Conservation (phyloP, 2,113 vertebrate genomes). For the Tachysurus fulvidraco region DNA sequence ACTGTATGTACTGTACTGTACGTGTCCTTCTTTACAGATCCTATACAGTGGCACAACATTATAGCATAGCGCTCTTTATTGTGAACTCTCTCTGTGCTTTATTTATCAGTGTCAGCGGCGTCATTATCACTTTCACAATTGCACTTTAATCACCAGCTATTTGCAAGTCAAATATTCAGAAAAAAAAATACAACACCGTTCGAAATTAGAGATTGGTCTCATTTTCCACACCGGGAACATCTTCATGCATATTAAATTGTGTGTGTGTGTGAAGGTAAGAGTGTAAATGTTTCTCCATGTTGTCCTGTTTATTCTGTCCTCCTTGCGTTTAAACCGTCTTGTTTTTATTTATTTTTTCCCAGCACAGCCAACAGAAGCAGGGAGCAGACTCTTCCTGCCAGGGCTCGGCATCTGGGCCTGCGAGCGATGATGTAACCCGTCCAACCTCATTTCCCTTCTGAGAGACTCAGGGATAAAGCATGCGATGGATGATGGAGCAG, state of each 20-base stretch:
- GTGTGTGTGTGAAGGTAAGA: neutral
- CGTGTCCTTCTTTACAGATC: neutral
- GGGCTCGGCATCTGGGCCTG: conserved; percentile 32
- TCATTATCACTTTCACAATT: conserved; percentile 4
- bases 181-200: neutral
- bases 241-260: neutral
- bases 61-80: too few species aligned
- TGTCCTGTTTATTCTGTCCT: neutral
- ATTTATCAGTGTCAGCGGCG: neutral
- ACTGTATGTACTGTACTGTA: too few species aligned
- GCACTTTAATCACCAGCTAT: conserved; percentile 16
- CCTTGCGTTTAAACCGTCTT: neutral
- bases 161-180: conserved; percentile 16
- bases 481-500: conserved; percentile 27
- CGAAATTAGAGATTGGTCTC: conserved; percentile 1
- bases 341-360: neutral
- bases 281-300: neutral
- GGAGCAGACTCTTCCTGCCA: conserved; percentile 32
- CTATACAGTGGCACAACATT: neutral
- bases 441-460: conserved; percentile 27
- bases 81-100: neutral
- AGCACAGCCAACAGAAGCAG: conserved; percentile 14
- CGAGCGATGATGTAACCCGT: conserved; percentile 43
- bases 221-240: neutral
- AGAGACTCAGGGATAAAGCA: conserved; percentile 28